Evolutionary conservation across 2,888 invertebrate species (phyloP), one percentile per base, ranked within the genome.

Genomic region (Lithophane semibrunnea): DNA sequence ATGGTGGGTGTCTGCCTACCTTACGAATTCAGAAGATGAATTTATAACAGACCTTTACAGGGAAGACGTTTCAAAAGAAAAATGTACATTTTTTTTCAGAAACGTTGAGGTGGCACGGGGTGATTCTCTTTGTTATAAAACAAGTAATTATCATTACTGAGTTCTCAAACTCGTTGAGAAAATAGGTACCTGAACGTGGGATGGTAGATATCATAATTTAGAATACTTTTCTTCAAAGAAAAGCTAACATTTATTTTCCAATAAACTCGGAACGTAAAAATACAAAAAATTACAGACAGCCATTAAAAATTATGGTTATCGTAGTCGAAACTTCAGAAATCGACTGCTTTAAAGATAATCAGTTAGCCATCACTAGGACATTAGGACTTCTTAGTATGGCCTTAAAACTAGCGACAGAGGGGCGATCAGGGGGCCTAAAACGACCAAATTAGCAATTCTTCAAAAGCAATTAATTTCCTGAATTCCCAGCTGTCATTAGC

Each of bases 11-110:
- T 80, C 82, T 68, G 49, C 76, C 81, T 70, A 91, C 87, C 88
- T 90, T 90, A 89, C 83, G 88, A 92, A 91, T 91, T 91, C 89
- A 89, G 85, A 84, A 88, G 86, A 90, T 88, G 84, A 88, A 89
- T 89, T 89, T 89, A 86, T 89, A 88, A 85, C 86, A 84, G 86
- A 78, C 83, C 86, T 88, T 88, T 88, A 84, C 82, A 84, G 86
- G 80, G 47, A 80, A 87, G 81, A 84, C 85, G 77, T 87, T 82
- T 86, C 83, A 85, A 83, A 88, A 75, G 79, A 88, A 83, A 84
- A 70, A 63, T 76, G 54, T 80, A 79, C 79, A 85, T 85, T 87
- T 88, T 90, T 29, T 88, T 84, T 66, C 77, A 70, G 75, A 75
- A 80, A 82, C 77, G 75, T 82, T 85, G 76, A 84, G 75, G 80